phyloP scores from a whole-genome alignment of 2,797 vertebrate genomes.

The Neolamprologus multifasciatus region DNA sequence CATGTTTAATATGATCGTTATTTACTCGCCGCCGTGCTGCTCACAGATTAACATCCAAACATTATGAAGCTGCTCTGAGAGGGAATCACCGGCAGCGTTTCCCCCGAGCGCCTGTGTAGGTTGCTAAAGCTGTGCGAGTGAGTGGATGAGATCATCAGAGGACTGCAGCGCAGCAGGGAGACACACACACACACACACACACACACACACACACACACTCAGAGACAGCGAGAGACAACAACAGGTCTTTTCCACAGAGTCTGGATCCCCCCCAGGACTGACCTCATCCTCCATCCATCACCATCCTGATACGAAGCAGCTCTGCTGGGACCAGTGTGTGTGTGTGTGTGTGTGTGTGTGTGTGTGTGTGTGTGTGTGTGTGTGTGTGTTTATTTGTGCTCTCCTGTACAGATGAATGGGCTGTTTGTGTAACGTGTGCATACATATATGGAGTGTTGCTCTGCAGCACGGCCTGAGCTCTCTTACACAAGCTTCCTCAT shows the following conservation, averaged over 20 bases:
- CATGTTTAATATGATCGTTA: not conserved
- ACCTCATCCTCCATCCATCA: constrained; percentile 54
- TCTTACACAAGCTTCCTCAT: not conserved
- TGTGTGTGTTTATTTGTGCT: not conserved
- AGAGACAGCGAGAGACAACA: not conserved
- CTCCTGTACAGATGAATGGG: not conserved
- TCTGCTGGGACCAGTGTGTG: not conserved
- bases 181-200: not conserved
- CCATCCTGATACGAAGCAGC: not conserved
- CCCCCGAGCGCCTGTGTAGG: constrained; percentile 14
- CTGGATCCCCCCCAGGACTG: constrained; percentile 50
- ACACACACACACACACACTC: not conserved
- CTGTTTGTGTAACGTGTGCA: not conserved
- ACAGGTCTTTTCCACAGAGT: constrained; percentile 51
- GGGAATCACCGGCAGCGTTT: constrained; percentile 48
- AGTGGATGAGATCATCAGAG: constrained; percentile 47
- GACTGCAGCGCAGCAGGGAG: constrained; percentile 15
- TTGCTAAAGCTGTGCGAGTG: not conserved
- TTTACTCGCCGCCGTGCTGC: not conserved
- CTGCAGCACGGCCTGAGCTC: not conserved
- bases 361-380: not conserved
- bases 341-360: not conserved
- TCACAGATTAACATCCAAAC: not conserved
- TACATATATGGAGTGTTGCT: not conserved
- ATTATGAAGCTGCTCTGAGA: constrained; percentile 23